Evolutionary conservation across 2,113 vertebrate genomes (phyloP).

Genomic region (Rissa tridactyla): DNA sequence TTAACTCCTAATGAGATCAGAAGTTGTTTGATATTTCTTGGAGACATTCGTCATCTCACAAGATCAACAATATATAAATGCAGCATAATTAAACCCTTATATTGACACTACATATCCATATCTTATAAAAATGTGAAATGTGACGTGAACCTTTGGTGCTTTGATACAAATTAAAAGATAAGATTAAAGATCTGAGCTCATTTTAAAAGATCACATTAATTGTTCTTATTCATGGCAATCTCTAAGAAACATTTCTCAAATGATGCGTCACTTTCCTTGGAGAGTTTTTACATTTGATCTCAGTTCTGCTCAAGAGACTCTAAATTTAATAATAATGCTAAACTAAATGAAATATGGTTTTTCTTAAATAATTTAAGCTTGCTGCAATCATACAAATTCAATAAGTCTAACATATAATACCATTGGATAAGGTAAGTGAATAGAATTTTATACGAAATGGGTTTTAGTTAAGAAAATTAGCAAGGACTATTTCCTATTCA

Average conservation of each 20-base stretch:
- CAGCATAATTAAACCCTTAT: not conserved
- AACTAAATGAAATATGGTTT: not conserved
- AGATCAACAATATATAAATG: not conserved
- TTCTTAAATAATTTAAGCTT: conserved; percentile 13
- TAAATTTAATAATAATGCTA: conserved; percentile 12
- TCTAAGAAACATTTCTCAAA: not conserved
- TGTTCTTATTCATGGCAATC: not conserved
- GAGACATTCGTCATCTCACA: not conserved
- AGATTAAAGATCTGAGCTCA: not conserved
- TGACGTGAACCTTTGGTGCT: not conserved
- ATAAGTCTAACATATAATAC: not conserved
- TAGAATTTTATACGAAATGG: not conserved
- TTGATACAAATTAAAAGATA: not conserved
- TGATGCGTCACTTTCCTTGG: not conserved
- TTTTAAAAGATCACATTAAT: not conserved
- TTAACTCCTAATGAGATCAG: not conserved
- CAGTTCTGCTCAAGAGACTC: not conserved
- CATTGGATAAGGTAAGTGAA: not conserved
- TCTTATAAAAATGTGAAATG: not conserved
- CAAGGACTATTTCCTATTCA: not conserved
- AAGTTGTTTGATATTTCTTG: not conserved
- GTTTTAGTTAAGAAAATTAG: not conserved
- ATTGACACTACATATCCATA: not conserved
- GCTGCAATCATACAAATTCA: not conserved
- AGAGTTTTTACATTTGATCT: not conserved